These are phyloP conservation scores for Lophotis ruficrista DNA, from an alignment of 2,113 vertebrate genomes.

Conservation along the genomic window DNA sequence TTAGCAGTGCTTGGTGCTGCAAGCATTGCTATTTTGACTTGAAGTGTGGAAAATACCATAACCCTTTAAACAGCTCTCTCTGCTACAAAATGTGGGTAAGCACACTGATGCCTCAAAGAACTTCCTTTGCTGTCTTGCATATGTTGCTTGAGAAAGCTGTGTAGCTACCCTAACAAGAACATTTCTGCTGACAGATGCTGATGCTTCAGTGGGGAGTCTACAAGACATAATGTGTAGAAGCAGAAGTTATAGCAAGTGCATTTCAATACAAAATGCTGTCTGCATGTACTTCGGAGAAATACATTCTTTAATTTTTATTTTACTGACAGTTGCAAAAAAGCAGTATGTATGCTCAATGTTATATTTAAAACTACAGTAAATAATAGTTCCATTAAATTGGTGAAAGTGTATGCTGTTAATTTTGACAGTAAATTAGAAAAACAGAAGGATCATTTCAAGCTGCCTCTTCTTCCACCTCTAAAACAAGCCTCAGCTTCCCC, in stretches of 20 bases:
- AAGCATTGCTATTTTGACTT: neutral
- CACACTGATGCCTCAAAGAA: accelerated
- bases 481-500: neutral
- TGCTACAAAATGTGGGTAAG: neutral
- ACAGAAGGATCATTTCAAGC: neutral
- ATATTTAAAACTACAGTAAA: neutral
- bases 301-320: neutral
- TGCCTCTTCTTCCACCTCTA: accelerated
- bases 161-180: neutral
- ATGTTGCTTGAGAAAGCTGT: neutral
- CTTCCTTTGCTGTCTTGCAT: accelerated
- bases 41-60: neutral
- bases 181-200: neutral
- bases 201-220: neutral
- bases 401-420: neutral
- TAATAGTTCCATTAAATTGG: neutral
- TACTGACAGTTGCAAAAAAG: neutral
- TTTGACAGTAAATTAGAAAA: neutral
- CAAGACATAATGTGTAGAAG: neutral
- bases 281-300: neutral
- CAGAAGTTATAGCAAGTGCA: neutral
- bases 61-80: neutral
- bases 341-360: accelerated
- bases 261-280: neutral
- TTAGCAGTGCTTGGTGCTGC: neutral